A percentile compares a stretch with the other conserved stretches of the same genome.
phyloP scores from a whole-genome alignment of 2,113 vertebrate genomes.

The Lontra canadensis region DNA sequence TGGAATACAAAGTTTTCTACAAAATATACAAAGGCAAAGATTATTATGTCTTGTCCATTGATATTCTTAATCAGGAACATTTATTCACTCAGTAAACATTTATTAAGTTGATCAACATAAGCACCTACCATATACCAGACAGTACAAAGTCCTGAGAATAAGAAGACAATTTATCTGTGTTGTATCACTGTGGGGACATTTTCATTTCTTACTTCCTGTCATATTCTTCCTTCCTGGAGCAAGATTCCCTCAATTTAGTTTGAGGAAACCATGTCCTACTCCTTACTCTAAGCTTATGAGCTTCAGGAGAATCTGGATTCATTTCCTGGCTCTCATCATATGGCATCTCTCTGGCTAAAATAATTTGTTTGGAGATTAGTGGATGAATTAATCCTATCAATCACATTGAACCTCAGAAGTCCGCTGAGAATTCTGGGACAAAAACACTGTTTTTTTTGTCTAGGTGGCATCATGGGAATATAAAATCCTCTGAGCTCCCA shows the following conservation, averaged over 20 bases:
- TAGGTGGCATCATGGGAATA: neutral
- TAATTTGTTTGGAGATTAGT: neutral
- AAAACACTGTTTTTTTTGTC: neutral
- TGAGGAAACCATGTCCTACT: neutral
- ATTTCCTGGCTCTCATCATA: neutral
- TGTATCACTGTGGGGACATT: neutral
- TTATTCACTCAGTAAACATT: conserved; percentile 2
- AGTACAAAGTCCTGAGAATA: neutral
- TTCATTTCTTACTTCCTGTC: neutral
- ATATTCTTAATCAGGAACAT: neutral
- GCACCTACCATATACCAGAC: neutral
- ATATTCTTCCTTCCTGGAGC: neutral
- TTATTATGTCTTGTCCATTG: neutral
- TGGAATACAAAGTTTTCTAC: neutral
- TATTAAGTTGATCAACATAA: neutral
- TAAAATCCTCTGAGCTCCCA: neutral
- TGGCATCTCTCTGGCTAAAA: neutral
- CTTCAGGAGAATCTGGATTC: neutral
- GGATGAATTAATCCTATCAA: neutral
- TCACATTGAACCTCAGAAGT: neutral
- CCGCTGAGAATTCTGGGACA: neutral
- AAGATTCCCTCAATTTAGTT: neutral
- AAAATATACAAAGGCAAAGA: neutral
- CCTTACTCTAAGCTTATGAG: neutral
- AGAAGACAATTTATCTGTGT: neutral